phyloP scores from a whole-genome alignment of 1,140 invertebrate genomes.

The Cherax destructor region DNA sequence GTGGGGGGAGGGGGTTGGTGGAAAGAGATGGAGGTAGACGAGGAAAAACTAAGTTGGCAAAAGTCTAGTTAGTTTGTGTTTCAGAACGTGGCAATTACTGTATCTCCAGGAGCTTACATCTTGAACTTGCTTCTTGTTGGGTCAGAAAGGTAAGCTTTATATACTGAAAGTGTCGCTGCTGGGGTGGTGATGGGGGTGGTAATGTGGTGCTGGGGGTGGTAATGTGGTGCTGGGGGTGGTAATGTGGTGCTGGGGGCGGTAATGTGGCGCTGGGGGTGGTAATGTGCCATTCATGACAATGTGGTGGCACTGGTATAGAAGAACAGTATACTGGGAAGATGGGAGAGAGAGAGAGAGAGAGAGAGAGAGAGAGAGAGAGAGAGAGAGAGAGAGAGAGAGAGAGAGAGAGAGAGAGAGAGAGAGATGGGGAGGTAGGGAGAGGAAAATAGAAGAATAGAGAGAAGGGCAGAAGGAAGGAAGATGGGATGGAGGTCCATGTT shows the following conservation, averaged over 20 bases:
- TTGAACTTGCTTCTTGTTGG: too few relatives aligned
- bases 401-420: slow-evolving; percentile 8
- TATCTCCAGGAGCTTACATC: too few relatives aligned
- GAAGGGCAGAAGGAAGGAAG: neutral
- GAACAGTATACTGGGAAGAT: neutral
- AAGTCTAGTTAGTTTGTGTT: too few relatives aligned
- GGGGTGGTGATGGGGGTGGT: too few relatives aligned
- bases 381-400: neutral
- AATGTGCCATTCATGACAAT: neutral
- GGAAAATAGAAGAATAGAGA: neutral
- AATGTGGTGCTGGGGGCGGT: neutral
- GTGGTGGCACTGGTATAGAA: too few relatives aligned
- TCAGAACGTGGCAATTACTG: too few relatives aligned
- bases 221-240: neutral
- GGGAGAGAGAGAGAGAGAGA: neutral
- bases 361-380: neutral
- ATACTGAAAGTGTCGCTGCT: too few relatives aligned
- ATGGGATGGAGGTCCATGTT: too few relatives aligned
- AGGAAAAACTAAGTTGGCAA: too few relatives aligned
- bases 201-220: neutral
- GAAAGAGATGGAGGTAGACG: too few relatives aligned
- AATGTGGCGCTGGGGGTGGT: neutral
- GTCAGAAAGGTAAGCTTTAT: too few relatives aligned
- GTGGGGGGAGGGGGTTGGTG: too few relatives aligned
- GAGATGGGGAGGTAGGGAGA: neutral